Evolutionary conservation across 2,888 invertebrate species (phyloP).

Genomic region (Noctua comes): DNA sequence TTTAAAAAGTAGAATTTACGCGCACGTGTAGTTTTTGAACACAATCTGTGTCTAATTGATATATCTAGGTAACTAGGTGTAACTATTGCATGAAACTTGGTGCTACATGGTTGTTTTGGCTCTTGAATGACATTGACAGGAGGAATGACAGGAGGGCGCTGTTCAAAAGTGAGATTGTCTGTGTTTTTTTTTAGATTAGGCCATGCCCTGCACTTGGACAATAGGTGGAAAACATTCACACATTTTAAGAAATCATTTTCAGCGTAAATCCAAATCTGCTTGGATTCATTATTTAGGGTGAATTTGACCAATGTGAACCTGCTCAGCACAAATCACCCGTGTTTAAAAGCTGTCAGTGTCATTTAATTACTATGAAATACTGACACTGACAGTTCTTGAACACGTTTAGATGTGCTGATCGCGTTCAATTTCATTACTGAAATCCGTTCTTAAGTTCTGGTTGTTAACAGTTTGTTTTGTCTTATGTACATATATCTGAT

Average conservation of each 20-base stretch:
- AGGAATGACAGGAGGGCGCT: neutral
- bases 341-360: too few relatives aligned
- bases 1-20: constrained; percentile 45
- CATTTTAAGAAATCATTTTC: neutral
- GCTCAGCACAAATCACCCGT: too few relatives aligned
- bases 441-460: neutral
- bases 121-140: neutral
- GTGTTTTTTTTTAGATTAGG: neutral
- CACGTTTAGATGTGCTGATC: neutral
- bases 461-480: neutral
- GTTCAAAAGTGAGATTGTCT: neutral
- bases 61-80: constrained; percentile 23
- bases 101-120: neutral
- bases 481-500: neutral
- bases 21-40: constrained; percentile 40
- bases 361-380: neutral
- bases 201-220: neutral
- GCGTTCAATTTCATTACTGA: neutral
- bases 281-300: neutral
- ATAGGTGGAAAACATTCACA: neutral
- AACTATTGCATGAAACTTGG: neutral
- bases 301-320: too few relatives aligned
- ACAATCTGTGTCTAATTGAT: constrained; percentile 18
- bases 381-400: neutral
- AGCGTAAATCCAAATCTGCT: neutral